Evolutionary conservation across 2,888 invertebrate genomes (phyloP), one percentile per base, ranked within the genome.

Genomic region (Odontomyia ornata): DNA sequence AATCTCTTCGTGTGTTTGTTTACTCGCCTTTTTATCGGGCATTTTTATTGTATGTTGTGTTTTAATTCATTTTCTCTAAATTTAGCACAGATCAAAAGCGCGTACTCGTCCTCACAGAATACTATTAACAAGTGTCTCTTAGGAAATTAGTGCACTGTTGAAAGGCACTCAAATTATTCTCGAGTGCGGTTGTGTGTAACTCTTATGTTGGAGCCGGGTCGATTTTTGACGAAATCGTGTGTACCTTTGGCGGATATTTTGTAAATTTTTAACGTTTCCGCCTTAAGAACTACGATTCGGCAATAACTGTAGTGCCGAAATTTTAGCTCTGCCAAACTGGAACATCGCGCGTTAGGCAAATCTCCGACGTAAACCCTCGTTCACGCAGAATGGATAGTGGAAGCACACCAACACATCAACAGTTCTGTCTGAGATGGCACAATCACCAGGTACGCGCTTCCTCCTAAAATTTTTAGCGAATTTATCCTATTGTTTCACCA

Each of bases 341-440:
- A 36, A 36, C 4, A 9, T 18, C n/a, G 36, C 36, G 43, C 1
- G 43, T 11, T 36, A 65, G 65, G 36, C 25, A 18, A 30, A 43
- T 36, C 36, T 36, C 36, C 18, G n/a, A 36, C 27, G 15, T n/a
- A n/a, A 30, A 36, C 43, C 65, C 18, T 9, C 65, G 21, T 30
- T 30, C 1, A 27, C 21, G 15, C 69, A 69, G n/a, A 9, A 78
- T 79, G 79, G 78, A 78, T 76, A 79, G 75, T 77, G 71, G 73
- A 77, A 76, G 57, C 72, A 64, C 76, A 69, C 73, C 81, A 81
- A 47, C 80, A 78, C 93, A 93, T 87, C 94, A 94, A 86, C 93
- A 93, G 87, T 94, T 94, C 88, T 94, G 94, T 86, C 89, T 95
- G 84, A 90, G 94, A 86, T 95, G 94, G 94, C 94, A 94, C 88